These are phyloP conservation scores for Epizoanthus rinbou DNA, from an alignment of 92 coral and sea anemone species.

Conservation along the genomic window DNA sequence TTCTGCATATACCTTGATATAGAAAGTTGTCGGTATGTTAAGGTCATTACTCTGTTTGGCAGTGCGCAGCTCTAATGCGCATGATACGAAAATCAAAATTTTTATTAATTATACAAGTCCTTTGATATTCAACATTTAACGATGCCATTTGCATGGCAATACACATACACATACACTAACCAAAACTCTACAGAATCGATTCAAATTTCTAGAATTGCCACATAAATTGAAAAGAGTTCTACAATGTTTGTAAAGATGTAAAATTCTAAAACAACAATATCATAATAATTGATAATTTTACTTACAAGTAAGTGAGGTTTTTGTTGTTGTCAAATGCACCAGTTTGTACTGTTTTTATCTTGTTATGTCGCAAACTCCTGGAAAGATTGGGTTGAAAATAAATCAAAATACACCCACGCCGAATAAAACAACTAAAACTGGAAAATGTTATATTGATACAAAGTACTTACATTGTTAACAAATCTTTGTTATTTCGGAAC, in stretches of 20 bases:
- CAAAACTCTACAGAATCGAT: neutral
- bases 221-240: neutral
- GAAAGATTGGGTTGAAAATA: neutral
- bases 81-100: too few species aligned
- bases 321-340: constrained; percentile 55
- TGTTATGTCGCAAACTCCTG: constrained; percentile 72
- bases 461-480: too few species aligned
- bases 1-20: constrained; percentile 44
- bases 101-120: too few species aligned
- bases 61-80: too few species aligned
- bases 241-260: neutral
- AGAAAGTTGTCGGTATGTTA: neutral
- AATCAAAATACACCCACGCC: too few species aligned
- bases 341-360: constrained; percentile 37
- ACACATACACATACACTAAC: too few species aligned
- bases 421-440: too few species aligned
- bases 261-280: neutral
- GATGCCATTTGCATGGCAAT: too few species aligned
- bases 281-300: neutral
- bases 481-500: too few species aligned
- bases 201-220: neutral
- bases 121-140: constrained; percentile 18
- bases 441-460: too few species aligned
- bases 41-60: too few species aligned
- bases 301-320: constrained; percentile 66